Base-by-base conservation (phyloP, 2,113 vertebrate genomes). In the Agapornis roseicollis region DNA sequence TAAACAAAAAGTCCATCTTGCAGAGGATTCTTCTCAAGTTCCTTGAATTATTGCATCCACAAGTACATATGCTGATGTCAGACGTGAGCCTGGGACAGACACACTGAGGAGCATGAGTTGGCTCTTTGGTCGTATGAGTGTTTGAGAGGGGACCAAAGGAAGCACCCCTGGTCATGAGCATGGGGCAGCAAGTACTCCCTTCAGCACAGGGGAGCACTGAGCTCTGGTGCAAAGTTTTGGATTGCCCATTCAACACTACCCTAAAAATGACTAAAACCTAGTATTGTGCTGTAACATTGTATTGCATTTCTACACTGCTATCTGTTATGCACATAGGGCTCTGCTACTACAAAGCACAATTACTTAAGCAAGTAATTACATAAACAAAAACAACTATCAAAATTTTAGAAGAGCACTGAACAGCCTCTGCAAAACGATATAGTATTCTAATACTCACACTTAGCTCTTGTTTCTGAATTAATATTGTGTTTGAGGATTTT, bases 121-220 rank as follows among this genome's bases (percentile, higher is more conserved):
- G 6, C 2, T 74, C 2, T 42, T 66, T 3, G 1, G 9, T 53
- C 18, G 16, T 9, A 5, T n/a, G 10, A 63, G 18, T 3, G 7
- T 9, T 61, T 22, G 2, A 25, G 60, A 50, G 1, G 25, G 35
- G 35, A 74, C 6, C 23, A 41, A 69, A 82, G 17, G 17, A 63
- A 60, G 17, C 7, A 80, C 4, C 4, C 2, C 17, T 42, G 23
- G 19, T 33, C 2, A 0, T 24, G 33, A 19, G 7, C 13, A 8
- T 17, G 8, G 10, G 12, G 2, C 17, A 44, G 17, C 0, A 1
- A 1, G 2, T 4, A 13, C 2, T 52, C 3, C 5, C 11, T 46
- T 66, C 46, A 58, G 10, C 12, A 65, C 10, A 28, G 10, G 50
- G 33, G 23, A 65, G 4, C 33, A 33, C 33, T 31, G 17, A 56